Conservation (phyloP, 2,888 invertebrate genomes). For the Stenodema calcarata region DNA sequence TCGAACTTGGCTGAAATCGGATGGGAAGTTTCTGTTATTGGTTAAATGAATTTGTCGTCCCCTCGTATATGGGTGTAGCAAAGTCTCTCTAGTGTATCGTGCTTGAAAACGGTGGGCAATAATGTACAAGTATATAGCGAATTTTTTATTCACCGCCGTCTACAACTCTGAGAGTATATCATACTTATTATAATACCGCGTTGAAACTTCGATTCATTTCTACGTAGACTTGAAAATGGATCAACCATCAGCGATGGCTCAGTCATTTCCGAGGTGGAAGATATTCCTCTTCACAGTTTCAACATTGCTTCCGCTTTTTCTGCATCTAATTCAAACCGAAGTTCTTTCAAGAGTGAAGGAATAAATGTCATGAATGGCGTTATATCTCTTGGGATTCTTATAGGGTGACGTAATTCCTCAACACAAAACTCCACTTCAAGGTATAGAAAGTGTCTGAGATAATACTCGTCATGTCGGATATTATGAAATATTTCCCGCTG, state of each 20-base stretch:
- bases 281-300: not conserved
- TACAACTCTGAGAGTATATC: too few species aligned
- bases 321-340: not conserved
- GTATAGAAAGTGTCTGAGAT: conserved; percentile 19
- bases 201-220: too few species aligned
- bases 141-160: too few species aligned
- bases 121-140: too few species aligned
- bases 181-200: too few species aligned
- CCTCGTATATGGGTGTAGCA: too few species aligned
- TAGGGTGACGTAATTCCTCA: conserved; percentile 5
- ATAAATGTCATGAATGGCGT: not conserved
- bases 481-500: conserved; percentile 41
- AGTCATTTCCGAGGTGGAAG: not conserved
- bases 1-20: too few species aligned
- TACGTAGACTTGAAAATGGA: not conserved
- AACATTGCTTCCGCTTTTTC: not conserved
- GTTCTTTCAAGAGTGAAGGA: not conserved
- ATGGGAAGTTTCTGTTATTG: too few species aligned
- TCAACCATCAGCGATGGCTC: not conserved
- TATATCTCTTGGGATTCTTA: conserved; percentile 13
- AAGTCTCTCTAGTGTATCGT: too few species aligned
- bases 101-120: too few species aligned
- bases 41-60: too few species aligned
- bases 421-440: conserved; percentile 37
- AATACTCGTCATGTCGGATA: conserved; percentile 29